Base-by-base conservation (phyloP, 2,888 invertebrate genomes). In the Aphodius sticticus region DNA sequence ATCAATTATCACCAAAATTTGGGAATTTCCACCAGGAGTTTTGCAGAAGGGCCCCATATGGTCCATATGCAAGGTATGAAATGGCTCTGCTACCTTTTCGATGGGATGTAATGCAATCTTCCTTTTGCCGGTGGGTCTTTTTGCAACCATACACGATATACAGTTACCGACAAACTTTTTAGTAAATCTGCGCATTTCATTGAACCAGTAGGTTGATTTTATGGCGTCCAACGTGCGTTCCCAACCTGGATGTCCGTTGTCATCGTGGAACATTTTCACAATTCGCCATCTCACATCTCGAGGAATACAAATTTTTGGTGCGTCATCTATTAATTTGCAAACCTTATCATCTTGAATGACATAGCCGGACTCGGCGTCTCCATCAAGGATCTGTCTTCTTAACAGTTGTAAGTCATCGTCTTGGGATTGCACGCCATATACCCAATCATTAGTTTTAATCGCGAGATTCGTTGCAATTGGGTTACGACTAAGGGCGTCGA, bases 81-180 rank as follows among this genome's bases (percentile, higher is more conserved):
- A 80, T 36, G 83, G 83, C 38, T 77, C 72, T 69, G 81, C 37
- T 69, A 69, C 76, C 80, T 81, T 81, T 36, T 75, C 78, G 38
- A 84, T 83, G 6, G 84, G 84, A 36, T 84, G 81, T 36, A 38
- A 86, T 38, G 15, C 82, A 76, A 0, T 84, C 86, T 69, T 83
- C 15, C 80, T 83, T 3, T 84, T 75, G 12, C 0, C 87, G 16
- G 70, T 70, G 70, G 6, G n/a, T 26, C 16, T 70, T 70, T 70
- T 16, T 70, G 26, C 70, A 70, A 16, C 16, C 70, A 84, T 82
- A 83, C 85, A 85, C 12, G 78, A 12, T 36, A 78, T 12, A 78
- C 78, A 78, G 12, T 35, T 35, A 16, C 16, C 9, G 6, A 78
- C 77, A 76, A 78, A 78, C 16, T 78, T 77, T 37, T 78, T 78